phyloP scores from a whole-genome alignment of 2,888 invertebrate genomes.

The Rapana venosa region DNA sequence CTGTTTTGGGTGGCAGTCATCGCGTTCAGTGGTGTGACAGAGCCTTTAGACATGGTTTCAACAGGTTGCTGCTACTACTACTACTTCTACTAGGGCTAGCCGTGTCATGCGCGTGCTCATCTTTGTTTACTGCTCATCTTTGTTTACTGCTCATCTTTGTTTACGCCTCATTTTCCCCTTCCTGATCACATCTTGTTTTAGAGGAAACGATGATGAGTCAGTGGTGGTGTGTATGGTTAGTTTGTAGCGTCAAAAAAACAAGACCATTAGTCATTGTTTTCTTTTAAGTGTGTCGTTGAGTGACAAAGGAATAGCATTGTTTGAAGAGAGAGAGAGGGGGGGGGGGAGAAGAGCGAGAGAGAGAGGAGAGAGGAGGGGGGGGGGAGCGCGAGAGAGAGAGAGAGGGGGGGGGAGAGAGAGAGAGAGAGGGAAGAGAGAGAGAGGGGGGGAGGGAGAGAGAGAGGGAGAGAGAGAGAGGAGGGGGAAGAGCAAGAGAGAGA shows the following conservation, averaged over 20 bases:
- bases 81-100: no score
- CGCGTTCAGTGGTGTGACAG: no score
- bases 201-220: no score
- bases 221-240: neutral
- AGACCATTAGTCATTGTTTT: neutral
- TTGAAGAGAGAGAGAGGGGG: slow-evolving; percentile 52
- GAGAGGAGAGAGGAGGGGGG: slow-evolving; percentile 50
- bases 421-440: no score
- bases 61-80: no score
- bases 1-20: no score
- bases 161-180: neutral
- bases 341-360: neutral
- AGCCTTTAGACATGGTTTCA: no score
- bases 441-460: no score
- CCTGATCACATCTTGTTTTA: neutral
- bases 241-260: neutral
- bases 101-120: neutral
- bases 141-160: neutral
- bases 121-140: neutral
- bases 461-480: no score
- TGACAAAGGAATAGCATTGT: neutral
- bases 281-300: neutral
- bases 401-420: slow-evolving; percentile 43
- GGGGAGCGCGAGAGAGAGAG: slow-evolving; percentile 52
- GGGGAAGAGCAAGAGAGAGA: no score